These are phyloP conservation scores for Pectinophora gossypiella DNA, from an alignment of 1,140 invertebrate species.

Conservation along the genomic window DNA sequence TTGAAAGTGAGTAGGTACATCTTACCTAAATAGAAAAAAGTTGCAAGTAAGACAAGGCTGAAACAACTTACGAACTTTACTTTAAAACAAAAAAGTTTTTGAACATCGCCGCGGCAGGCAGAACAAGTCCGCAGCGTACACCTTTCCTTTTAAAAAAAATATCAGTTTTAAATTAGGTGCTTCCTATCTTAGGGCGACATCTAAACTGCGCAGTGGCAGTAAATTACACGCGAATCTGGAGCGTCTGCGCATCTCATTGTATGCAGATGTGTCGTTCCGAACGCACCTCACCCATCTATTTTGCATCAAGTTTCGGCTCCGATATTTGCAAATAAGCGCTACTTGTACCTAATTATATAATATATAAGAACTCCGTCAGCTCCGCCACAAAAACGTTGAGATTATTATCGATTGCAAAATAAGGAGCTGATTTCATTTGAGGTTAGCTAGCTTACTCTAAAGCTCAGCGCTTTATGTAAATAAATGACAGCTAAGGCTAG, in stretches of 20 bases:
- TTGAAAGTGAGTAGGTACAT: no score
- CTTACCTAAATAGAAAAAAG: no score
- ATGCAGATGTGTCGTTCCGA: constrained; percentile 48
- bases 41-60: no score
- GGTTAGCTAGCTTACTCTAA: no score
- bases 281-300: constrained; percentile 36
- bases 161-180: constrained; percentile 56
- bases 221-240: constrained; percentile 61
- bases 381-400: not conserved
- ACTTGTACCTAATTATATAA: constrained; percentile 32
- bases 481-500: not conserved
- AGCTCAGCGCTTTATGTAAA: no score
- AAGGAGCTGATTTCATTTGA: no score
- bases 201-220: constrained; percentile 40
- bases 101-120: not conserved
- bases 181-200: constrained; percentile 56
- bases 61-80: no score
- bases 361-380: not conserved
- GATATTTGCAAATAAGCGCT: constrained; percentile 42
- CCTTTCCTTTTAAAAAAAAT: constrained; percentile 1
- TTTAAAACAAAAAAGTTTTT: not conserved
- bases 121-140: not conserved
- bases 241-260: constrained; percentile 43
- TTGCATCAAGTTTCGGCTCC: constrained; percentile 62
- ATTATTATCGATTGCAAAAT: not conserved